Evolutionary conservation across 2,797 vertebrate genomes (phyloP).

Genomic region (Coendou prehensilis): DNA sequence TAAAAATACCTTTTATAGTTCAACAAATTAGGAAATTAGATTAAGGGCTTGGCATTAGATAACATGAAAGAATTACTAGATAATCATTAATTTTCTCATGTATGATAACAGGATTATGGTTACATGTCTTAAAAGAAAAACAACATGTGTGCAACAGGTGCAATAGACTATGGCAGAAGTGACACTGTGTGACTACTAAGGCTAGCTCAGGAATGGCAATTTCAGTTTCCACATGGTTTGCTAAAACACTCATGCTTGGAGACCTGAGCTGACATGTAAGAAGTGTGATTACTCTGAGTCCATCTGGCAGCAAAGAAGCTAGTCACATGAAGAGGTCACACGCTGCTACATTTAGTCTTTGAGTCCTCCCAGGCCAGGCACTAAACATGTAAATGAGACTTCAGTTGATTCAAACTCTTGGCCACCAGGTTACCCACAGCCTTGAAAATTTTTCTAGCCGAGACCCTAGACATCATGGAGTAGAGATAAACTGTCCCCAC

Average conservation of each 20-base stretch:
- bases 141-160: neutral
- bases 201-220: neutral
- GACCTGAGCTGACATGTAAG: neutral
- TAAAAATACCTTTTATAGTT: conserved; percentile 42
- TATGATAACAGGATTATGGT: neutral
- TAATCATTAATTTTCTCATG: conserved; percentile 47
- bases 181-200: conserved; percentile 27
- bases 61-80: conserved; percentile 33
- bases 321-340: neutral
- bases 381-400: conserved; percentile 22
- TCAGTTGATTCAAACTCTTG: conserved; percentile 53
- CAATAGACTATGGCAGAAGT: conserved; percentile 1
- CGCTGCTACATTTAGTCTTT: neutral
- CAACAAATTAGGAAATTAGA: conserved; percentile 45
- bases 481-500: neutral
- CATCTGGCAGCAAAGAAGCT: neutral
- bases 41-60: neutral
- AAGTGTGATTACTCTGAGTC: neutral
- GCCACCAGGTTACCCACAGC: neutral
- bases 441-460: conserved; percentile 44
- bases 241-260: conserved; percentile 43
- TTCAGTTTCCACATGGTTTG: conserved; percentile 43
- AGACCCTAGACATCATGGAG: neutral
- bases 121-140: neutral
- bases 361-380: neutral